Evolutionary conservation across 2,797 vertebrate species (phyloP).

Genomic region (Notolabrus celidotus): DNA sequence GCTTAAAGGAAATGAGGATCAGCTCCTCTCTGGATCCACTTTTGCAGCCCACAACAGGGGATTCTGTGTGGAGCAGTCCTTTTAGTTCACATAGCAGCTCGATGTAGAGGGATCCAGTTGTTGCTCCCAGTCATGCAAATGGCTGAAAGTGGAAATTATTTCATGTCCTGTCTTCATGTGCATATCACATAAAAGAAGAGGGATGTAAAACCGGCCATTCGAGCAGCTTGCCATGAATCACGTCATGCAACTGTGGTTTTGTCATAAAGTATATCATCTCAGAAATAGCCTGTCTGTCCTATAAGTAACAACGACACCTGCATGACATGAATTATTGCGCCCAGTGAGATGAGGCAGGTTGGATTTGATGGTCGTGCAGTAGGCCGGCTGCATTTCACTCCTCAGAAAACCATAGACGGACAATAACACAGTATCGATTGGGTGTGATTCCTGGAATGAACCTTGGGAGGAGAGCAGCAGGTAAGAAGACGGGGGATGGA

Average conservation of each 20-base stretch:
- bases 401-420: slow-evolving; percentile 39
- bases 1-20: too few relatives aligned
- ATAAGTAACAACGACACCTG: slow-evolving; percentile 3
- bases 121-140: not conserved
- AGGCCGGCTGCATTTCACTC: slow-evolving; percentile 36
- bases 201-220: not conserved
- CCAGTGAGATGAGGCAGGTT: slow-evolving; percentile 13
- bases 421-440: slow-evolving; percentile 65
- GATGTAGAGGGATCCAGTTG: not conserved
- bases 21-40: too few relatives aligned
- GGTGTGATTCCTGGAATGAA: slow-evolving; percentile 54
- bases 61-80: not conserved
- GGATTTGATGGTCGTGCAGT: not conserved
- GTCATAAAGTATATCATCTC: not conserved
- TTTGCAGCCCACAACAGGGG: too few relatives aligned
- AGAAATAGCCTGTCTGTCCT: not conserved
- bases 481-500: not conserved
- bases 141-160: not conserved
- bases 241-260: not conserved
- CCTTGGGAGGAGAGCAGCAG: not conserved
- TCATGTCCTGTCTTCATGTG: not conserved
- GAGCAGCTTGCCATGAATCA: slow-evolving; percentile 8
- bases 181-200: not conserved
- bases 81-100: not conserved
- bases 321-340: slow-evolving; percentile 26